A percentile compares a stretch with the other conserved stretches of the same genome.
Evolutionary conservation across 2,888 invertebrate species (phyloP).

Genomic region (Leucophenga montana): DNA sequence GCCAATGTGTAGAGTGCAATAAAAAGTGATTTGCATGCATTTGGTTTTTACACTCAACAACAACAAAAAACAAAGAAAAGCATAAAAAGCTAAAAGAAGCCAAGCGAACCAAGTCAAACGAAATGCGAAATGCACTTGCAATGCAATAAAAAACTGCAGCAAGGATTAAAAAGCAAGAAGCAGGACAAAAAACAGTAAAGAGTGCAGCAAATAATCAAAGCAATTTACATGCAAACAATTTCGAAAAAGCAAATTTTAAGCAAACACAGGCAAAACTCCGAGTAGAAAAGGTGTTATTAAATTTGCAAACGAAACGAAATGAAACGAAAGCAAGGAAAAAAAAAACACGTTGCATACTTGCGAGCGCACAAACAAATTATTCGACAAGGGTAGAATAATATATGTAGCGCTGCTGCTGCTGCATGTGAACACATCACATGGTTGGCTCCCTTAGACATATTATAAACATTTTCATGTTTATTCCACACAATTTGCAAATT

Average conservation of each 20-base stretch:
- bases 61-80: too few species aligned
- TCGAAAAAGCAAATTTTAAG: conserved; percentile 43
- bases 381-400: too few species aligned
- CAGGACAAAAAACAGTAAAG: not conserved
- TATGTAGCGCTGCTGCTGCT: too few species aligned
- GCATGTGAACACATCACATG: not conserved
- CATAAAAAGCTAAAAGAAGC: conserved; percentile 1
- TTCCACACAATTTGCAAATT: conserved; percentile 55
- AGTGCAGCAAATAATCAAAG: conserved; percentile 51
- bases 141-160: not conserved
- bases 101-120: not conserved
- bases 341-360: conserved; percentile 19
- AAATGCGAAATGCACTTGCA: not conserved
- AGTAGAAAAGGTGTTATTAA: conserved; percentile 14
- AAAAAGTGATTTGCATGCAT: conserved; percentile 26
- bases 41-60: too few species aligned
- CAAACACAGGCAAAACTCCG: conserved; percentile 37
- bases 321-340: conserved; percentile 31
- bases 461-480: conserved; percentile 56
- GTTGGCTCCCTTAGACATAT: not conserved
- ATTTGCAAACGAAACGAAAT: conserved; percentile 26
- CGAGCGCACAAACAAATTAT: not conserved
- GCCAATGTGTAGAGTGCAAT: not conserved
- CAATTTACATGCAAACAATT: conserved; percentile 64
- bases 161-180: not conserved